A percentile compares a stretch with the other conserved stretches of the same genome.
Evolutionary conservation across 2,888 invertebrate genomes (phyloP).

Genomic region (Agrotis puta): DNA sequence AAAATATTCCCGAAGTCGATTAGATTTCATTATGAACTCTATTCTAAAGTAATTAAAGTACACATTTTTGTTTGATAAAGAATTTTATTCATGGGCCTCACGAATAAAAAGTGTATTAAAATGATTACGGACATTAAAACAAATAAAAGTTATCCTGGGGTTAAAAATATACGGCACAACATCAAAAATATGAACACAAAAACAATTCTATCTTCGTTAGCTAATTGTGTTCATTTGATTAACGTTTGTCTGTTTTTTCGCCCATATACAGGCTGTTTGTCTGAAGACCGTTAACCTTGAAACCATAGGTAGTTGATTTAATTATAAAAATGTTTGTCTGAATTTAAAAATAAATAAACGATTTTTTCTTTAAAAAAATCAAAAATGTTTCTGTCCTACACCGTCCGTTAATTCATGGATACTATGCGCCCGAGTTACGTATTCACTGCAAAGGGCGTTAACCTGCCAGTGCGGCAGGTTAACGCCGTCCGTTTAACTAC

Average conservation of each 20-base stretch:
- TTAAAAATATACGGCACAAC: slow-evolving; percentile 47
- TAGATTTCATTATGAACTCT: slow-evolving; percentile 40
- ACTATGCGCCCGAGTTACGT: too few species aligned
- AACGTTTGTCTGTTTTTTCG: slow-evolving; percentile 39
- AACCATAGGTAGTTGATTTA: too few species aligned
- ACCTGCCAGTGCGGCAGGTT: too few species aligned
- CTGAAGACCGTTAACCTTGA: too few species aligned
- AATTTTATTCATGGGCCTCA: slow-evolving; percentile 31
- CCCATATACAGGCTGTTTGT: too few species aligned
- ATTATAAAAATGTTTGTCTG: too few species aligned
- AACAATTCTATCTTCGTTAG: slow-evolving; percentile 64
- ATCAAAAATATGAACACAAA: slow-evolving; percentile 58
- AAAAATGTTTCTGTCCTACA: too few species aligned
- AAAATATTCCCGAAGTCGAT: slow-evolving; percentile 36
- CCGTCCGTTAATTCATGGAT: too few species aligned
- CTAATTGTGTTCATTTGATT: slow-evolving; percentile 61
- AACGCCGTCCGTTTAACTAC: too few species aligned
- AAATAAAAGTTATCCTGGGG: slow-evolving; percentile 53
- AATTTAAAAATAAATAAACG: too few species aligned
- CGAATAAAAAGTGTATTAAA: slow-evolving; percentile 52
- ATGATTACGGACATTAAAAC: slow-evolving; percentile 52
- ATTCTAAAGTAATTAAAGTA: slow-evolving; percentile 49
- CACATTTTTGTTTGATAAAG: slow-evolving; percentile 34
- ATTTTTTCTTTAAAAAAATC: too few species aligned
- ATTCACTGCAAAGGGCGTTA: too few species aligned